These are phyloP conservation scores for Meteorus cinctellus DNA, from an alignment of 2,888 invertebrate genomes.

Conservation along the genomic window DNA sequence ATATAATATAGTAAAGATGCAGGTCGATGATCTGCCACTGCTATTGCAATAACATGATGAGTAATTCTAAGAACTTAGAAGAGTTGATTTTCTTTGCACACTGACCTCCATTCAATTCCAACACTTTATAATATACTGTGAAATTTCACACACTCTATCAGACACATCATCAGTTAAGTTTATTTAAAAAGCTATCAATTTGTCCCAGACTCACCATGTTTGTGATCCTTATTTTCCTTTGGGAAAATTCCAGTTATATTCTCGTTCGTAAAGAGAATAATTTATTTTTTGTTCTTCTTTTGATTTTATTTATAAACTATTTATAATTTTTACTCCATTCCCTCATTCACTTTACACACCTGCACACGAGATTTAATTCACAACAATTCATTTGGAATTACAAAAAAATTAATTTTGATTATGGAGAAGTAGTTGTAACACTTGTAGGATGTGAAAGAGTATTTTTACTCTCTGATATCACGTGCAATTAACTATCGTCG, in stretches of 20 bases:
- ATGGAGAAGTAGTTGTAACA: neutral
- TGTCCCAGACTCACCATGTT: conserved; percentile 41
- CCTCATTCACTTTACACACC: neutral
- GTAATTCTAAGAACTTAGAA: conserved; percentile 57
- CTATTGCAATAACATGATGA: conserved; percentile 40
- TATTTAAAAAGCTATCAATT: neutral
- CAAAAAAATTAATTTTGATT: neutral
- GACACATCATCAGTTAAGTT: neutral
- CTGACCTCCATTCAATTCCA: conserved; percentile 68
- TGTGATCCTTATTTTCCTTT: conserved; percentile 19
- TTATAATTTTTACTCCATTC: neutral
- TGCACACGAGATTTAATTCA: neutral
- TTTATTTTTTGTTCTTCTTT: conserved; percentile 44
- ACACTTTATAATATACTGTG: conserved; percentile 51
- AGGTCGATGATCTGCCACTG: conserved; percentile 62
- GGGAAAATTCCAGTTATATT: conserved; percentile 33
- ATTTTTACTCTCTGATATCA: neutral
- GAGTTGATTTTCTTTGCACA: conserved; percentile 67
- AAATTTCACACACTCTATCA: neutral
- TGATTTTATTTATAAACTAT: conserved; percentile 2
- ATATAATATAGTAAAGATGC: conserved; percentile 44
- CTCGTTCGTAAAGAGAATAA: conserved; percentile 23
- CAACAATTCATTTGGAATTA: neutral
- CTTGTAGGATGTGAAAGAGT: neutral
- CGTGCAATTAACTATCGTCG: neutral